A percentile compares a stretch with the other conserved stretches of the same genome.
Evolutionary conservation across 2,888 invertebrate species (phyloP).

Genomic region (Tipula confusa): DNA sequence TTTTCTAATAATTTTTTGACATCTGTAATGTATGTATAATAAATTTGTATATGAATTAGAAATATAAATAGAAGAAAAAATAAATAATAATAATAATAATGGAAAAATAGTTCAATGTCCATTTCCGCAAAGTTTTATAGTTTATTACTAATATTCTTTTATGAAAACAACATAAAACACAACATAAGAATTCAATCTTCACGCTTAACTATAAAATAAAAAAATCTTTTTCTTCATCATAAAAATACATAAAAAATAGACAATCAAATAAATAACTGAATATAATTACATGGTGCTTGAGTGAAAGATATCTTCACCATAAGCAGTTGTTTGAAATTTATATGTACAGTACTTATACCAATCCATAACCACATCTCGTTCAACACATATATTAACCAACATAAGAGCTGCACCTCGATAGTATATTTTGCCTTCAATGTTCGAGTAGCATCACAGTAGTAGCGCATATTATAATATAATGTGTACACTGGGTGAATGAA

Average conservation of each 20-base stretch:
- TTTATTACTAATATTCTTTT: background rate
- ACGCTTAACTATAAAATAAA: constrained; percentile 5
- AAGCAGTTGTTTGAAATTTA: background rate
- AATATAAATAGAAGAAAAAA: background rate
- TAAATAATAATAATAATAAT: background rate
- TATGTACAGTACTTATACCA: background rate
- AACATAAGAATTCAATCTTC: constrained; percentile 20
- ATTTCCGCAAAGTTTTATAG: background rate
- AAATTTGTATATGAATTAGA: background rate
- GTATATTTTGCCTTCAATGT: background rate
- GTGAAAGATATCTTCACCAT: constrained; percentile 25
- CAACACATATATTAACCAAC: background rate
- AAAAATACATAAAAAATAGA: constrained; percentile 15
- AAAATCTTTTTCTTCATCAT: constrained; percentile 20
- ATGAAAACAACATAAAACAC: background rate
- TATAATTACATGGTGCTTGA: constrained; percentile 25
- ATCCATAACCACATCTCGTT: background rate
- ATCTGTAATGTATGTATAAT: background rate
- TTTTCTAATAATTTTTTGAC: background rate
- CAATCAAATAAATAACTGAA: constrained; percentile 20
- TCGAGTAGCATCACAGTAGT: background rate
- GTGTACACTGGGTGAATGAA: background rate
- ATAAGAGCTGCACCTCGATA: background rate
- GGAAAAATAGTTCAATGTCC: background rate
- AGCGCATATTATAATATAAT: background rate